Conservation (phyloP, 2,113 vertebrate genomes). For the Lycaon pictus region DNA sequence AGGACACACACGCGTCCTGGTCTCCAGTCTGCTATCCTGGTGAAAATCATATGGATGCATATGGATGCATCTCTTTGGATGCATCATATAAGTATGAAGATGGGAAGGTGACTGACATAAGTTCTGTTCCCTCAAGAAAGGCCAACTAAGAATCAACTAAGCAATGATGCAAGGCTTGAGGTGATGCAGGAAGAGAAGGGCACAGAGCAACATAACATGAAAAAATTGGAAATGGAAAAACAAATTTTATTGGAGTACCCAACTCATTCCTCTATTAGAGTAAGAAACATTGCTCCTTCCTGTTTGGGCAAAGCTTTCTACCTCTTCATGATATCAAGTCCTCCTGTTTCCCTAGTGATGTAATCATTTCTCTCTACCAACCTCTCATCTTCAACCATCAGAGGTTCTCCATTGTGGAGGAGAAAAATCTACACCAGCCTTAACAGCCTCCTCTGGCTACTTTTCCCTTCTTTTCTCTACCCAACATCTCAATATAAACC, state of each 20-base stretch:
- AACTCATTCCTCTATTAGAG: neutral
- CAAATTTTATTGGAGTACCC: accelerated
- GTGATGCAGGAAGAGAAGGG: neutral
- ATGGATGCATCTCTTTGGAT: neutral
- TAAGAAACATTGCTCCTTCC: neutral
- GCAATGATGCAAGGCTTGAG: neutral
- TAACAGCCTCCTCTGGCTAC: neutral
- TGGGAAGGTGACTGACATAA: neutral
- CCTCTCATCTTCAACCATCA: neutral
- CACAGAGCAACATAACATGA: neutral
- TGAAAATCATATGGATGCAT: neutral
- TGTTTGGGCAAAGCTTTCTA: neutral
- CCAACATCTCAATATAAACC: neutral
- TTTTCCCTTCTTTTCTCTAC: neutral
- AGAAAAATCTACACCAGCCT: neutral
- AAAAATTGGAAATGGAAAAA: neutral
- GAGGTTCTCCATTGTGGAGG: neutral
- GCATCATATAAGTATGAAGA: neutral
- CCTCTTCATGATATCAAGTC: neutral
- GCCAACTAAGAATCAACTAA: neutral
- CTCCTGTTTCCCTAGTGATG: neutral
- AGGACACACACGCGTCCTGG: neutral
- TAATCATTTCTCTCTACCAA: neutral
- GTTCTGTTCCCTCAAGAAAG: neutral
- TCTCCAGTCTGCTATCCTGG: neutral